phyloP scores from a whole-genome alignment of 2,113 vertebrate genomes.

The Oxyura jamaicensis region DNA sequence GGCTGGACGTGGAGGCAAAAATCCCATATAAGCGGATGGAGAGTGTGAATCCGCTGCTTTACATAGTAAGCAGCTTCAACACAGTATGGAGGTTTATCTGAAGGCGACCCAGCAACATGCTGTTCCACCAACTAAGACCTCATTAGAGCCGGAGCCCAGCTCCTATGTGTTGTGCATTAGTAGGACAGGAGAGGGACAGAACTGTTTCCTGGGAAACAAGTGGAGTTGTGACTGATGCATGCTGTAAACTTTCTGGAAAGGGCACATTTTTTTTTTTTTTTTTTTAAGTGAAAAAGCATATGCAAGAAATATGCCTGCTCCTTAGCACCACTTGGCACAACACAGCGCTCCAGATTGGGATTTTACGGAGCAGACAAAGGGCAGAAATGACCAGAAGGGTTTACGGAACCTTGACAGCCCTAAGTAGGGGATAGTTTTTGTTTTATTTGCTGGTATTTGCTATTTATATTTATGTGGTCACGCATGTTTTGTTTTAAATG shows the following conservation, averaged over 20 bases:
- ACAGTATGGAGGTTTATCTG: background rate
- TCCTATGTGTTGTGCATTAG: background rate
- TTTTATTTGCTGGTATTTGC: background rate
- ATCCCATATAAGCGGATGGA: background rate
- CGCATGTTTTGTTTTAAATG: background rate
- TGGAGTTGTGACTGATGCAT: background rate
- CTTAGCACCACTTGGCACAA: background rate
- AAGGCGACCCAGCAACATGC: background rate
- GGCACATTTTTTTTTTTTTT: background rate
- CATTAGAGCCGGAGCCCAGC: background rate
- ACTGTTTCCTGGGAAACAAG: background rate
- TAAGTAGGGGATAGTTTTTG: background rate
- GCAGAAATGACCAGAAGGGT: background rate
- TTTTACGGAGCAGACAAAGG: conserved; percentile 27
- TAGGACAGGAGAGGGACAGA: background rate
- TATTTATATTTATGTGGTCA: conserved; percentile 17
- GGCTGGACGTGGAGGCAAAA: background rate
- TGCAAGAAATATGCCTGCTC: background rate
- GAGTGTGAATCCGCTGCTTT: background rate
- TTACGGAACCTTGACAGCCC: background rate
- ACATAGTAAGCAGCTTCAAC: background rate
- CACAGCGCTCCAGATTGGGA: background rate
- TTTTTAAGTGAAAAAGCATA: background rate
- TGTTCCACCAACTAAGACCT: background rate
- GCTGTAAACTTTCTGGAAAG: background rate